A percentile compares a stretch with the other conserved stretches of the same genome.
Evolutionary conservation across 2,888 invertebrate species (phyloP).

Genomic region (Cephalotes varians): DNA sequence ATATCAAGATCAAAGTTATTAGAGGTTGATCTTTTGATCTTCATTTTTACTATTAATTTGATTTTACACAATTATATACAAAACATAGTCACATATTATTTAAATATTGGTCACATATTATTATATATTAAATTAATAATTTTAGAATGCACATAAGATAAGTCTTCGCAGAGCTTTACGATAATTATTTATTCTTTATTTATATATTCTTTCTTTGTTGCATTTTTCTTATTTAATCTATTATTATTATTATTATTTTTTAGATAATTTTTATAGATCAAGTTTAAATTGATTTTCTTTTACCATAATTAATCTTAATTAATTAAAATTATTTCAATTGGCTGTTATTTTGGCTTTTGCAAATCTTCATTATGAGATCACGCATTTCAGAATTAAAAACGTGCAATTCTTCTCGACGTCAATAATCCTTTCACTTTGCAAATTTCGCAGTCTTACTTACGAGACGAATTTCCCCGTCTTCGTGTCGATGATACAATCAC

Average conservation of each 20-base stretch:
- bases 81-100: background rate
- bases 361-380: background rate
- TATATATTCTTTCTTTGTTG: background rate
- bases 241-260: background rate
- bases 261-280: background rate
- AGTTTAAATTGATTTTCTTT: background rate
- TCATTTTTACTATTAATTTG: background rate
- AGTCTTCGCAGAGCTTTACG: background rate
- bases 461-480: constrained; percentile 94
- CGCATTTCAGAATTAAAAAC: constrained; percentile 10
- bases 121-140: background rate
- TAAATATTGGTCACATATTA: no score
- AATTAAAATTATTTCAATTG: background rate
- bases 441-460: constrained; percentile 87
- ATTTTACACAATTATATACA: background rate
- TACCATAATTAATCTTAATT: background rate
- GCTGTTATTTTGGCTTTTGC: background rate
- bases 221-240: background rate
- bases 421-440: constrained; percentile 12
- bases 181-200: background rate
- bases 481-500: constrained; percentile 92
- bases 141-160: background rate
- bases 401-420: background rate
- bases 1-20: no score
- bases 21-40: background rate